Evolutionary conservation across 64 coral and sea anemone genomes (phyloP), one percentile per base, ranked within the genome.

Genomic region (Montipora capricornis): DNA sequence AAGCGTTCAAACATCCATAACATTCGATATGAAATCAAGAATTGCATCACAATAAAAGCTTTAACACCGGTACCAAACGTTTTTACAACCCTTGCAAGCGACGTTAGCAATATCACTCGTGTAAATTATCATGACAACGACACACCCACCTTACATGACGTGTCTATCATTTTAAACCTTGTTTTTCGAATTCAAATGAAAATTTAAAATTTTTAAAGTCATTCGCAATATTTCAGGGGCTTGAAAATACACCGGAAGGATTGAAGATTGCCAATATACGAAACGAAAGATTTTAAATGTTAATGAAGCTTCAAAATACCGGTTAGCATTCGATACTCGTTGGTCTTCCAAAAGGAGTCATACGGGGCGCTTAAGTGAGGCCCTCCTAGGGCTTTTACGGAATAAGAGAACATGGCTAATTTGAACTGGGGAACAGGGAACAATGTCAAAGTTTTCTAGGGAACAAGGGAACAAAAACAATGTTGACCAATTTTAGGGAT

Each of bases 211-310:
- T 86, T 69, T 22, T 24, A 24, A 24, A 71, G 68, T 71, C 4
- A 1, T 8, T 71, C 20, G 8, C 20, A 20, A 24, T 22, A 71
- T 71, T 71, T 71, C 20, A 45, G 64, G 19, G 17, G 6, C 45
- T 86, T 20, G 47, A 19, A 70, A 73, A 86, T 73, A 50, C 16
- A 44, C 20, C 5, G 5, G 19, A 5, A 22, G 19, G 17, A n/a
- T 59, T 22, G 11, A 86, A 50, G 2, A 70, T 71, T 49, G 4
- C 61, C 13, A 64, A 71, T 49, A 73, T 10, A 20, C 48, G 22
- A 82, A 52, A 44, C 49, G 8, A 46, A 51, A 86, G 61, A 64
- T 86, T 73, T 86, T 7, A 48, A 86, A 71, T 68, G 67, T 86
- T 73, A 51, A 71, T 86, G 48, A 86, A 86, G 37, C 82, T 59